These are phyloP conservation scores for Phalloptychus januarius DNA, from an alignment of 2,797 vertebrate species.

Conservation along the genomic window DNA sequence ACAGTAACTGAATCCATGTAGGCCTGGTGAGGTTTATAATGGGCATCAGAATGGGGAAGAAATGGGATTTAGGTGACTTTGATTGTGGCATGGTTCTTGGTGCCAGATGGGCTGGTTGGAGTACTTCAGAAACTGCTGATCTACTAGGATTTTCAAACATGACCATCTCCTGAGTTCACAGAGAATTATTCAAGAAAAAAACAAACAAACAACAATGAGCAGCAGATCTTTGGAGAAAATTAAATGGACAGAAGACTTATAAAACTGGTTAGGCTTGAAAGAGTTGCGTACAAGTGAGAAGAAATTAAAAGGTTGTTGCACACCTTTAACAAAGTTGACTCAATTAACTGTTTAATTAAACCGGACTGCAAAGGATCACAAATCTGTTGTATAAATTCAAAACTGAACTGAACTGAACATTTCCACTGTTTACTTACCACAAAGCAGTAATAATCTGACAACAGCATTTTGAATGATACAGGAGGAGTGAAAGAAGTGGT, in stretches of 20 bases:
- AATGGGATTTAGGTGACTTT: background rate
- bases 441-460: background rate
- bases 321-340: background rate
- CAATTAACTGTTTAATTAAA: background rate
- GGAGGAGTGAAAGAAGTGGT: background rate
- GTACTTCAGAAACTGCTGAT: background rate
- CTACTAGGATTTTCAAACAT: background rate
- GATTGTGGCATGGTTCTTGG: background rate
- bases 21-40: background rate
- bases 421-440: background rate
- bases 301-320: background rate
- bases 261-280: background rate
- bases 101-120: background rate
- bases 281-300: background rate
- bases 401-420: background rate
- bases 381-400: background rate
- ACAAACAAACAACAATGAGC: background rate
- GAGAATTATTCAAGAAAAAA: background rate
- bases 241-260: background rate
- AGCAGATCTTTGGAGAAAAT: background rate
- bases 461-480: background rate
- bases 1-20: background rate
- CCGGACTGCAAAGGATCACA: background rate
- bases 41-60: background rate
- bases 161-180: conserved; percentile 1